Evolutionary conservation across 1,140 invertebrate genomes (phyloP).

Genomic region (Rhagoletis zephyria): DNA sequence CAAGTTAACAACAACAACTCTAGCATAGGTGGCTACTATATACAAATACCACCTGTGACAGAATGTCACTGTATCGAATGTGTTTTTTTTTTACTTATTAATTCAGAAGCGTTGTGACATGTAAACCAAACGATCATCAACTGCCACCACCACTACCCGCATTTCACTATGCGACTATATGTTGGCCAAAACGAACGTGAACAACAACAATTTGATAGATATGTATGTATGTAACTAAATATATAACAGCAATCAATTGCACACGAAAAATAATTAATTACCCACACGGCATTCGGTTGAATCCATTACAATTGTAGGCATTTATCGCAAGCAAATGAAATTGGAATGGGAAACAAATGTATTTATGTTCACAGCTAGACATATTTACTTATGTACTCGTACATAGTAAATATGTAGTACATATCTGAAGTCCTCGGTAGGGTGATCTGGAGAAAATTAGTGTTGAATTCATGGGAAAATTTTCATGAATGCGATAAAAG

Average conservation of each 20-base stretch:
- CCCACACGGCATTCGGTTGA: constrained; percentile 10
- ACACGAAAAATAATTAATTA: constrained; percentile 38
- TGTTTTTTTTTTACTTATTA: neutral
- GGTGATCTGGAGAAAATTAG: neutral
- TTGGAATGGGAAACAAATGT: neutral
- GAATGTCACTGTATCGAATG: constrained; percentile 16
- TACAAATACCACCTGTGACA: constrained; percentile 4
- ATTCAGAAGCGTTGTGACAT: neutral
- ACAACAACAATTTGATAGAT: neutral
- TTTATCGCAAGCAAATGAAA: constrained; percentile 23
- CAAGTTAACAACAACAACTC: neutral
- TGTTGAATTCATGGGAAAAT: neutral
- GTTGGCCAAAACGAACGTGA: neutral
- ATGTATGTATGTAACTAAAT: neutral
- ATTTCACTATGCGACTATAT: neutral
- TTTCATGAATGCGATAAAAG: too few species aligned
- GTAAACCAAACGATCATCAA: neutral
- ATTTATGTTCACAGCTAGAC: neutral
- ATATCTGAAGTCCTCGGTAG: neutral
- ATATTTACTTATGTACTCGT: too few species aligned
- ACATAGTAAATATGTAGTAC: too few species aligned
- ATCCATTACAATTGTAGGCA: constrained; percentile 12
- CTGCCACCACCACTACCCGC: neutral
- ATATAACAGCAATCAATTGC: constrained; percentile 22
- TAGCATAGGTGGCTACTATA: too few species aligned